Evolutionary conservation across 2,797 vertebrate species (phyloP).

Genomic region (Phoeniculus purpureus): DNA sequence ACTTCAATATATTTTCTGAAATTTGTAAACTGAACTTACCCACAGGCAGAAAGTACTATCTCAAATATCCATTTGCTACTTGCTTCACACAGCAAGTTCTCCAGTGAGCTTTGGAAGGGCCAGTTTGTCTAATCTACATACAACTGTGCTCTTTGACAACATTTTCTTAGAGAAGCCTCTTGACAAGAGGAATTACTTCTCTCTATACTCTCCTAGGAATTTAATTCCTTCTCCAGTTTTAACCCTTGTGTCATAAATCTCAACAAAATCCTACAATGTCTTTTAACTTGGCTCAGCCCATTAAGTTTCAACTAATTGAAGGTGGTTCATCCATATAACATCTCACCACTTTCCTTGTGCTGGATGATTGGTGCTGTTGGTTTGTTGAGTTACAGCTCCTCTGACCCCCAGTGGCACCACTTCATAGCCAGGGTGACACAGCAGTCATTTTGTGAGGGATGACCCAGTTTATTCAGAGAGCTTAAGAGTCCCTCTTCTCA

Average conservation of each 20-base stretch:
- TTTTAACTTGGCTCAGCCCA: background rate
- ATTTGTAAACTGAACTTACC: background rate
- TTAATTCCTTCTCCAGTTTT: background rate
- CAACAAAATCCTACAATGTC: background rate
- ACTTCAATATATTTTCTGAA: background rate
- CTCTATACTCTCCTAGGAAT: rapidly evolving
- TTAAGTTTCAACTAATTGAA: background rate
- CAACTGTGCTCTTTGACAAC: background rate
- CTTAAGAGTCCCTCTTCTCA: background rate
- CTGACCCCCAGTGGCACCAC: background rate
- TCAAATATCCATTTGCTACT: background rate
- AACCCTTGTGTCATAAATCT: background rate
- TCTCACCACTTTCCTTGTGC: background rate
- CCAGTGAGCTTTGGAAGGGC: background rate
- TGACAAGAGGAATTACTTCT: background rate
- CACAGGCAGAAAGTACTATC: background rate
- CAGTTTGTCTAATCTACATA: background rate
- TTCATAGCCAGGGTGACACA: background rate
- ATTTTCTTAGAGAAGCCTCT: background rate
- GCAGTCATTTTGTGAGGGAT: rapidly evolving
- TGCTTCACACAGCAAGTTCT: constrained; percentile 23
- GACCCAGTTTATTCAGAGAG: background rate
- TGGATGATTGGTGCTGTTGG: rapidly evolving
- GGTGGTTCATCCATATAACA: background rate
- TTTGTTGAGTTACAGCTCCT: background rate